Conservation (phyloP, 2,888 invertebrate genomes). For the Drosophila flavopinicola region DNA sequence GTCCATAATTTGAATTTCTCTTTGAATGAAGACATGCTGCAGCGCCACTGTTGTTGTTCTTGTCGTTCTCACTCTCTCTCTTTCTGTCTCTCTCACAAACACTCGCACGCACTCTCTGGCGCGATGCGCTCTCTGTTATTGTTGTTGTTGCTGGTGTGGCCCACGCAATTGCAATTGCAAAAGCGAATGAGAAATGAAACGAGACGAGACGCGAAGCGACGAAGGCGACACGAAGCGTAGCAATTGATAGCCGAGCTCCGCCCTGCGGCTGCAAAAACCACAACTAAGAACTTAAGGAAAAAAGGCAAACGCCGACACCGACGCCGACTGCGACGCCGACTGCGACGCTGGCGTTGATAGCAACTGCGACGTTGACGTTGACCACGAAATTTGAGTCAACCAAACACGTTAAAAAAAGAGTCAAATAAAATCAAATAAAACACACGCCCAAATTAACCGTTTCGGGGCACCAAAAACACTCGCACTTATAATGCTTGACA, state of each 20-base stretch:
- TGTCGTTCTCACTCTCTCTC: conserved; percentile 3
- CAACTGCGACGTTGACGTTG: conserved; percentile 43
- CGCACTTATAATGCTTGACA: conserved; percentile 20
- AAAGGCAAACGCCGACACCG: conserved; percentile 12
- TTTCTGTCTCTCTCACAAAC: conserved; percentile 5
- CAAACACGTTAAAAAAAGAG: conserved; percentile 50
- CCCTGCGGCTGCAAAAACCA: conserved; percentile 36
- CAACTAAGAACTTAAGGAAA: conserved; percentile 32
- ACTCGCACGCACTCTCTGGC: conserved; percentile 1
- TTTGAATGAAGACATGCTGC: conserved; percentile 83
- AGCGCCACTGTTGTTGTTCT: conserved; percentile 48
- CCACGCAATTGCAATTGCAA: conserved; percentile 46
- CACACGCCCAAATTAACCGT: conserved; percentile 13
- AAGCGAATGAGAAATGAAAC: conserved; percentile 22
- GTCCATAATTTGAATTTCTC: conserved; percentile 84
- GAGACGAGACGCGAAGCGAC: conserved; percentile 23
- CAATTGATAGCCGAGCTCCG: conserved; percentile 51
- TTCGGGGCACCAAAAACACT: conserved; percentile 18
- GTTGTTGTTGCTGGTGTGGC: conserved; percentile 19
- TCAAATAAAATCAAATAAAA: conserved; percentile 8
- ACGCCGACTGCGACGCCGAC: conserved; percentile 16
- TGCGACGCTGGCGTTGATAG: conserved; percentile 25
- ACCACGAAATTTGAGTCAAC: conserved; percentile 67
- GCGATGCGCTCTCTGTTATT: conserved; percentile 9
- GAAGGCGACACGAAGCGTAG: conserved; percentile 30